phyloP scores from a whole-genome alignment of 2,888 invertebrate genomes.

The Melanotus villosus region DNA sequence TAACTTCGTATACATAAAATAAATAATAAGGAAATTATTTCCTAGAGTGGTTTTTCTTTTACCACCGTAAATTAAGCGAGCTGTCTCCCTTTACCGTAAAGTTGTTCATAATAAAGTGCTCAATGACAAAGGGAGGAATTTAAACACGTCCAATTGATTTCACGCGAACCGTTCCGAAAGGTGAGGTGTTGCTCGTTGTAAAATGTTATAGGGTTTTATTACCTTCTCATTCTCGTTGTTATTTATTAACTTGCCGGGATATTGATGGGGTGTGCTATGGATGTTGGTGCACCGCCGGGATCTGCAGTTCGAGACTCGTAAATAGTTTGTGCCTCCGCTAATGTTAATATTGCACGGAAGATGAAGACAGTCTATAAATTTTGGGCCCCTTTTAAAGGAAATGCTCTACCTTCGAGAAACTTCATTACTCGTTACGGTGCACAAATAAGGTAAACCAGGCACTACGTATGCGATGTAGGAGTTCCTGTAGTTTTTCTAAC shows the following conservation, averaged over 20 bases:
- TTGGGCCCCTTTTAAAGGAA: conserved; percentile 16
- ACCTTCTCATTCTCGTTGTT: conserved; percentile 26
- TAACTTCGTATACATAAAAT: conserved; percentile 15
- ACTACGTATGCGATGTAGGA: not conserved
- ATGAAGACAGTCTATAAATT: conserved; percentile 34
- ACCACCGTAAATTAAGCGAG: not conserved
- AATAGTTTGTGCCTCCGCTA: conserved; percentile 44
- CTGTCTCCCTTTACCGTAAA: not conserved
- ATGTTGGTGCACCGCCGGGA: conserved; percentile 41
- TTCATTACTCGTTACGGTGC: conserved; percentile 12
- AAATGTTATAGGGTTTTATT: conserved; percentile 30
- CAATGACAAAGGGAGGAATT: conserved; percentile 18
- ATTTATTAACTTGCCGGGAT: conserved; percentile 38
- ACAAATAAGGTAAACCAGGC: conserved; percentile 7
- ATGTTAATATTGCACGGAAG: conserved; percentile 49
- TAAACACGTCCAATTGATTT: conserved; percentile 21
- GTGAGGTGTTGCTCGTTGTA: conserved; percentile 14
- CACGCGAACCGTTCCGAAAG: conserved; percentile 22
- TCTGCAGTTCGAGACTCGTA: conserved; percentile 48
- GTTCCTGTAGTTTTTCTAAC: not conserved
- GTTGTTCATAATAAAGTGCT: conserved; percentile 6
- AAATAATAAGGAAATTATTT: conserved; percentile 20
- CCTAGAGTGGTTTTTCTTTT: not conserved
- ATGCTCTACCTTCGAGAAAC: conserved; percentile 5
- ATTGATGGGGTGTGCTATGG: conserved; percentile 43